Conservation (phyloP, 2,113 vertebrate species). For the Brienomyrus longianalis region DNA sequence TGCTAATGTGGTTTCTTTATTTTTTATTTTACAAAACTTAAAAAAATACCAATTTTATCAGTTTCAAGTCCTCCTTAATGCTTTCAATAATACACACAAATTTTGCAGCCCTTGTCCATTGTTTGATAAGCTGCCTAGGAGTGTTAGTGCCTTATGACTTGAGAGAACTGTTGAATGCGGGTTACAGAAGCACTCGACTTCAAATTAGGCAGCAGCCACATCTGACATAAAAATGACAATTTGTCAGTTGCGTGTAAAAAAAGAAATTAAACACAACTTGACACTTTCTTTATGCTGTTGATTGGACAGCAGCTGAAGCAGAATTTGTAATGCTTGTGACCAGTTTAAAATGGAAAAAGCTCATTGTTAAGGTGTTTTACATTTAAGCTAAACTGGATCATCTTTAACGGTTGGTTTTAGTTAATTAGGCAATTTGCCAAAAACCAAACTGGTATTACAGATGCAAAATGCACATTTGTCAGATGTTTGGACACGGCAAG, state of each 20-base stretch:
- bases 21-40: not conserved
- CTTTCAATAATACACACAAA: not conserved
- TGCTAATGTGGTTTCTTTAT: not conserved
- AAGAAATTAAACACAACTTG: not conserved
- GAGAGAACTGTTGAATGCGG: not conserved
- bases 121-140: not conserved
- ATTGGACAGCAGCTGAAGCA: not conserved
- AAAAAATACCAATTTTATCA: not conserved
- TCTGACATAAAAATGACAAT: not conserved
- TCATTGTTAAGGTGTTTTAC: not conserved
- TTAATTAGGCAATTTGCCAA: not conserved
- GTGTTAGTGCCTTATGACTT: not conserved
- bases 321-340: not conserved
- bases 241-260: not conserved
- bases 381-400: not conserved
- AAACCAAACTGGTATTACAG: not conserved
- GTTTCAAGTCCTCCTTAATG: not conserved
- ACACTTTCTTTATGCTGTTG: not conserved
- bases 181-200: not conserved
- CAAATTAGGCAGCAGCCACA: not conserved
- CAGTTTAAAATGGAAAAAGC: not conserved
- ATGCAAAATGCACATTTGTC: not conserved
- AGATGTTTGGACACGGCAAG: not conserved
- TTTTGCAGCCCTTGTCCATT: not conserved
- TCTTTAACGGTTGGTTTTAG: not conserved